Percentiles rank a stretch among this genome's conserved stretches.
Conservation (phyloP, 2,888 invertebrate genomes). For the Philopedon plagiatum region DNA sequence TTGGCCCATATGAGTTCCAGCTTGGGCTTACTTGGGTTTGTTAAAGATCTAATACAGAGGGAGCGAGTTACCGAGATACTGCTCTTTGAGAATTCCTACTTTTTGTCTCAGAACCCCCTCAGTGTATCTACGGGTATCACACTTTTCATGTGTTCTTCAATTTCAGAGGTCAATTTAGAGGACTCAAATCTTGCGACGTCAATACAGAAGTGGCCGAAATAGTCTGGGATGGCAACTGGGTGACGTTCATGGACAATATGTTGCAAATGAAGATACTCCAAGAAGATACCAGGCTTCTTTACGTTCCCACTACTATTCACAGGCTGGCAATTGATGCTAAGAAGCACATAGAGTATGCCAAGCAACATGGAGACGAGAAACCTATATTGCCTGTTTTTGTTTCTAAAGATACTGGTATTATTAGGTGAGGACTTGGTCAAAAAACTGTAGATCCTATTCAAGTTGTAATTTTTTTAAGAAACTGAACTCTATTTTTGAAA, state of each 20-base stretch:
- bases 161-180: slow-evolving; percentile 55
- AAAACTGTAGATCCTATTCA: too few relatives aligned
- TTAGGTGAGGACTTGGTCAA: slow-evolving; percentile 47
- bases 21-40: too few relatives aligned
- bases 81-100: too few relatives aligned
- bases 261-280: slow-evolving; percentile 81
- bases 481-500: too few relatives aligned
- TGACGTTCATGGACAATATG: slow-evolving; percentile 90
- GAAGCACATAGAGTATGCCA: slow-evolving; percentile 56
- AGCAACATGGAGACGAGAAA: slow-evolving; percentile 27
- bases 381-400: slow-evolving; percentile 63
- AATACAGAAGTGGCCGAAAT: slow-evolving; percentile 51
- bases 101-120: too few relatives aligned
- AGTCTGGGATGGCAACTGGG: slow-evolving; percentile 76
- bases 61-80: too few relatives aligned
- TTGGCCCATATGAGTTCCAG: too few relatives aligned
- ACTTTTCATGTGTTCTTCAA: neutral
- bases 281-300: slow-evolving; percentile 70
- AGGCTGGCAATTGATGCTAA: slow-evolving; percentile 68
- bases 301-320: slow-evolving; percentile 47
- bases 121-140: too few relatives aligned
- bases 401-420: slow-evolving; percentile 65
- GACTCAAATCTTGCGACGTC: slow-evolving; percentile 55
- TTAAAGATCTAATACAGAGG: too few relatives aligned
- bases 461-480: too few relatives aligned